Evolutionary conservation across 2,113 vertebrate species (phyloP), one percentile per base, ranked within the genome.

Genomic region (Amphilophus citrinellus): DNA sequence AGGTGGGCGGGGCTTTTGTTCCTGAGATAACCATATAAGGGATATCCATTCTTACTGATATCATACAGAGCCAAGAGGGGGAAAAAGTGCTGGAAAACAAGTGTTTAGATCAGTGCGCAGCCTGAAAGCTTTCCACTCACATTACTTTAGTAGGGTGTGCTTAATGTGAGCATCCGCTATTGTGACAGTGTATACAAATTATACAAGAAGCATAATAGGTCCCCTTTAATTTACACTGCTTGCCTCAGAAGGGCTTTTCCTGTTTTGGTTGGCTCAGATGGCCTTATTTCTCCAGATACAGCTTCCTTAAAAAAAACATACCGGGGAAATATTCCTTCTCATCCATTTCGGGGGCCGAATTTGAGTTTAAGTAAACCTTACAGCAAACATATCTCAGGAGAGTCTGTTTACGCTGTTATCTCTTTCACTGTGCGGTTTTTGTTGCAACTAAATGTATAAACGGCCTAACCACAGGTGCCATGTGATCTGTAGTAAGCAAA

Each of bases 291-390:
- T n/a, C 76, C 65, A 78, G 35, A 44, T 37, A 63, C 63, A 80
- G 80, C 83, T 92, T 93, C 91, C 76, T 66, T 58, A 79, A 80
- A n/a, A 66, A 17, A 27, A n/a, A 35, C 4, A 13, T 60, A 13
- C 17, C 42, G 2, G 35, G 61, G 44, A 47, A 59, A 73, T 14
- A 7, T 56, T 68, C 30, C 61, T 75, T 39, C 13, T 59, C 37
- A 71, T 61, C 8, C 7, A 50, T 61, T 7, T 82, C 11, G 24
- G 6, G 4, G 7, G 35, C 39, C 17, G 53, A 8, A 63, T 59
- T 66, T 18, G 4, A 61, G 8, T 50, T 47, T 56, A 10, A 50
- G 18, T 35, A 73, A 56, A n/a, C 11, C 44, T 17, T 24, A 20
- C 37, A 62, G 32, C 30, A 63, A 20, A 7, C 13, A 35, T n/a